These are phyloP conservation scores for Peromyscus leucopus DNA, from an alignment of 2,113 vertebrate species.

Conservation along the genomic window DNA sequence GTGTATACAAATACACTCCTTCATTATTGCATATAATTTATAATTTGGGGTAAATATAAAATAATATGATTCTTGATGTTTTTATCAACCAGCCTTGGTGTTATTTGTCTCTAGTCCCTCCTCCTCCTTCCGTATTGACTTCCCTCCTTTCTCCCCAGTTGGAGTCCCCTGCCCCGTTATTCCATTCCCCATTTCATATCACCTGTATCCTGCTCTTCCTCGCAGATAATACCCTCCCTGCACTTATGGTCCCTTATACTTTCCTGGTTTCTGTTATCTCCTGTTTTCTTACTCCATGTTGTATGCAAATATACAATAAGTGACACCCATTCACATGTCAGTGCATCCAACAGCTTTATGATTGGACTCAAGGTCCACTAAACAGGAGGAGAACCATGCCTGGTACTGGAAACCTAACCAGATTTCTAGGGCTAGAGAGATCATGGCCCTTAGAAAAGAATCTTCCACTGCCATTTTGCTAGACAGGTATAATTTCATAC, in stretches of 20 bases:
- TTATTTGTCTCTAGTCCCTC: not conserved
- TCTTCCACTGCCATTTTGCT: not conserved
- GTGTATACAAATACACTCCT: not conserved
- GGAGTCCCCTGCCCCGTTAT: not conserved
- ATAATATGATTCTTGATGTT: not conserved
- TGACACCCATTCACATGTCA: not conserved
- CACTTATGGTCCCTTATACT: not conserved
- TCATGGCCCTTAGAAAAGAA: not conserved
- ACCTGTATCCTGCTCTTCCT: not conserved
- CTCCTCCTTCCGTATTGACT: not conserved
- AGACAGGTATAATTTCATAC: not conserved
- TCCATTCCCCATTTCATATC: not conserved
- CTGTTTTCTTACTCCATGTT: not conserved
- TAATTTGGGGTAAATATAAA: not conserved
- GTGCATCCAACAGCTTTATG: not conserved
- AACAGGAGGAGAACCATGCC: not conserved
- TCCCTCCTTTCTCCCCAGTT: not conserved
- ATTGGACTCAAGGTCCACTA: not conserved
- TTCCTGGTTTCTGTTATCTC: not conserved
- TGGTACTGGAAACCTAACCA: not conserved
- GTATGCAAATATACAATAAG: not conserved
- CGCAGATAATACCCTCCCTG: not conserved
- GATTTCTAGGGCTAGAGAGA: not conserved
- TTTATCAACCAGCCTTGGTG: not conserved
- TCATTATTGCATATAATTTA: not conserved